These are phyloP conservation scores for Hirtodrosophila histrioides DNA, from an alignment of 2,888 invertebrate genomes.

Conservation along the genomic window DNA sequence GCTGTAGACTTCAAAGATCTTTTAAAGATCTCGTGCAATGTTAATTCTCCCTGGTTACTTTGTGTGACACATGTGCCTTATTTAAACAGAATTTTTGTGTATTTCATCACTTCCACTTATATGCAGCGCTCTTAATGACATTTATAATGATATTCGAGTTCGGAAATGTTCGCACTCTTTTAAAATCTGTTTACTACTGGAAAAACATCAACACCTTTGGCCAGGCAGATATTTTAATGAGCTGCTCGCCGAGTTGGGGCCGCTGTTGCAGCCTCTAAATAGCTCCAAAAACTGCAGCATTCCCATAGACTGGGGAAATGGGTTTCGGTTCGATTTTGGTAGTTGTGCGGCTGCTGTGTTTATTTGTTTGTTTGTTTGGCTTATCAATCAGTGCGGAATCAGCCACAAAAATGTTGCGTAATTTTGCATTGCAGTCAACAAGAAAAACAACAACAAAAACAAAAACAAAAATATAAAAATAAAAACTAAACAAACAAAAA, in stretches of 20 bases:
- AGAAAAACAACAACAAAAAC: conserved; percentile 3
- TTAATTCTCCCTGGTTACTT: not conserved
- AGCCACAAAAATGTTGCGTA: conserved; percentile 57
- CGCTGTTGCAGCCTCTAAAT: conserved; percentile 31
- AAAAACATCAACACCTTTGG: conserved; percentile 51
- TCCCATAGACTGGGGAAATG: conserved; percentile 13
- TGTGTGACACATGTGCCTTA: conserved; percentile 7
- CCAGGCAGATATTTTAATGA: conserved; percentile 55
- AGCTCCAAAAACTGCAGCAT: conserved; percentile 20
- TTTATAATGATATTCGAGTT: conserved; percentile 14
- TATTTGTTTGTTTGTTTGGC: conserved; percentile 47
- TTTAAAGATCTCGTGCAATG: not conserved
- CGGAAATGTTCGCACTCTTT: conserved; percentile 50
- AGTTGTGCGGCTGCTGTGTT: conserved; percentile 17
- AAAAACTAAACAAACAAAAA: conserved; percentile 19
- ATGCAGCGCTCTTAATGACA: conserved; percentile 9
- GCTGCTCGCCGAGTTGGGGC: conserved; percentile 42
- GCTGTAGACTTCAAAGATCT: too few relatives aligned
- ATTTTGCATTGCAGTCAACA: conserved; percentile 55
- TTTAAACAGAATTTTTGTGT: conserved; percentile 2
- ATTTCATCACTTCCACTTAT: conserved; percentile 10
- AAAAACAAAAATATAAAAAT: conserved; percentile 13
- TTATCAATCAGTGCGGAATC: conserved; percentile 71
- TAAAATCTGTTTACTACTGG: conserved; percentile 50
- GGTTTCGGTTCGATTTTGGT: conserved; percentile 16